Percentiles rank a stretch among this genome's conserved stretches.
These are phyloP conservation scores for Kryptolebias marmoratus DNA, from an alignment of 2,113 vertebrate species.

Conservation along the genomic window DNA sequence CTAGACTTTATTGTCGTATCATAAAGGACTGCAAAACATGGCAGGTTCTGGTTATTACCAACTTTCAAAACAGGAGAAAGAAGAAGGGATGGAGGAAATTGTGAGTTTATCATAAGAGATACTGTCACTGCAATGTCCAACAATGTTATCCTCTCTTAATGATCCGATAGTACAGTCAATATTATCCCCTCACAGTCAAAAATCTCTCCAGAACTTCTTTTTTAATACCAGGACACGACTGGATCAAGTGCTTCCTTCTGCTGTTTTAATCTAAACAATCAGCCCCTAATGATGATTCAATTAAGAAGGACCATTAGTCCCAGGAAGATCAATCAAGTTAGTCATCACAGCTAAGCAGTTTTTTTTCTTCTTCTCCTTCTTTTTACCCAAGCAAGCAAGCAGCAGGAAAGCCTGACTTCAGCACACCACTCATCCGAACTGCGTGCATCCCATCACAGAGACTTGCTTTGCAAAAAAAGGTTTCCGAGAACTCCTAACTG, in stretches of 20 bases:
- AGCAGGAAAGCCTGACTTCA: conserved; percentile 63
- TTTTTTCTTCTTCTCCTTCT: conserved; percentile 14
- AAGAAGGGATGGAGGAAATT: too few species aligned
- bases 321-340: conserved; percentile 49
- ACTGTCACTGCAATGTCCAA: too few species aligned
- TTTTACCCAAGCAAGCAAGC: conserved; percentile 47
- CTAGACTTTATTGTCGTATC: too few species aligned
- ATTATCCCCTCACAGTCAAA: neutral
- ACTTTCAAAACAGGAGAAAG: too few species aligned
- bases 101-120: too few species aligned
- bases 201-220: conserved; percentile 14
- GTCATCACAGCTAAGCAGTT: conserved; percentile 74
- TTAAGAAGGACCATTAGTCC: conserved; percentile 57
- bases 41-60: too few species aligned
- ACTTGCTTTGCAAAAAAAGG: neutral
- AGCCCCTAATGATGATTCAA: conserved; percentile 61
- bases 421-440: conserved; percentile 46
- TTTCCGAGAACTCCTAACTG: conserved; percentile 1
- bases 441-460: conserved; percentile 53
- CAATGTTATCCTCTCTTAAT: too few species aligned
- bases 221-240: conserved; percentile 24
- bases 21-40: too few species aligned
- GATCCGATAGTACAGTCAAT: too few species aligned
- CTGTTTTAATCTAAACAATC: conserved; percentile 54
- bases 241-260: conserved; percentile 40